Conservation (phyloP, 1,140 invertebrate species). For the Cherax destructor region DNA sequence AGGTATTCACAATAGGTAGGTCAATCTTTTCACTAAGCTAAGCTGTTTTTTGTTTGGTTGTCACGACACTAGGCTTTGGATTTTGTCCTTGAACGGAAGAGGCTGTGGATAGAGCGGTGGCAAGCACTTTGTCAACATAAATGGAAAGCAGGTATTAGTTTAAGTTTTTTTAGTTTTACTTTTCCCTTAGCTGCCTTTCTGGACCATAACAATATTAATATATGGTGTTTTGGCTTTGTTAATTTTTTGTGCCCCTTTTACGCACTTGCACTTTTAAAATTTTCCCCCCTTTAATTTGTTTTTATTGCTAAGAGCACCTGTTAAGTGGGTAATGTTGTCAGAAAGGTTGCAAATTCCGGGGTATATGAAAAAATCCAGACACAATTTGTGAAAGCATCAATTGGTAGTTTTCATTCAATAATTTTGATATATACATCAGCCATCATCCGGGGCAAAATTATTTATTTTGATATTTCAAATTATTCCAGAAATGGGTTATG, state of each 20-base stretch:
- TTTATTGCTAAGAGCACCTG: not conserved
- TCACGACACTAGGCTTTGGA: slow-evolving; percentile 87
- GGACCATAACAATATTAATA: not conserved
- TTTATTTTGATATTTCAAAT: not conserved
- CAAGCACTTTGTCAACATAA: slow-evolving; percentile 96
- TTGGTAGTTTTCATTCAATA: not conserved
- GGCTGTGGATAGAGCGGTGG: slow-evolving; percentile 93
- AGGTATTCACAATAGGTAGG: slow-evolving; percentile 69
- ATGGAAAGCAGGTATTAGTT: slow-evolving; percentile 93
- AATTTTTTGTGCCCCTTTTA: not conserved
- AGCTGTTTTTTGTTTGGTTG: slow-evolving; percentile 70
- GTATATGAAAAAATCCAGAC: slow-evolving; percentile 4
- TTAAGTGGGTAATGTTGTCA: not conserved
- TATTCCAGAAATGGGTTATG: slow-evolving; percentile 6
- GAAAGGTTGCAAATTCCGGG: slow-evolving; percentile 2
- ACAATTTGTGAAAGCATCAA: slow-evolving; percentile 1
- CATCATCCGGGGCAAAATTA: not conserved
- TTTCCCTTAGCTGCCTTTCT: slow-evolving; percentile 12
- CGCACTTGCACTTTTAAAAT: not conserved
- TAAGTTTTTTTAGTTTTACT: slow-evolving; percentile 63
- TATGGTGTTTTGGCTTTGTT: not conserved
- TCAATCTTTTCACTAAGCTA: slow-evolving; percentile 66
- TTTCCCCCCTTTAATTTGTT: not conserved
- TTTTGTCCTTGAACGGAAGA: slow-evolving; percentile 98
- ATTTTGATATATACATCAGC: not conserved